A percentile compares a stretch with the other conserved stretches of the same genome.
phyloP scores from a whole-genome alignment of 2,113 vertebrate genomes.

The Perognathus longimembris region DNA sequence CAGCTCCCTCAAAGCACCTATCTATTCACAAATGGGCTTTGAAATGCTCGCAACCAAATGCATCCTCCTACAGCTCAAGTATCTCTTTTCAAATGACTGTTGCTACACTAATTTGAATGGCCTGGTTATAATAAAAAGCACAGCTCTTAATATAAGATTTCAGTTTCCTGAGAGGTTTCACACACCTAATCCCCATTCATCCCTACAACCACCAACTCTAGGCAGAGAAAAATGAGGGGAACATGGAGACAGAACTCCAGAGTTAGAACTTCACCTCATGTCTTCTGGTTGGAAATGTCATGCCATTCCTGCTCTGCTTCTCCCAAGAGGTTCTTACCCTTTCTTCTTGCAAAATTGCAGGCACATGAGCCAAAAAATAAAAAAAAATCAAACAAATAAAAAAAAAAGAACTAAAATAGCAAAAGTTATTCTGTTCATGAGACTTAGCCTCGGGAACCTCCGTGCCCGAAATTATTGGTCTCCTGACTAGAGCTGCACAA shows the following conservation, averaged over 20 bases:
- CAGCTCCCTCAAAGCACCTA: no score
- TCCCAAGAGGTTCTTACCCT: not conserved
- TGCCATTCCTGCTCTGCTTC: not conserved
- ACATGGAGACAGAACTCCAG: not conserved
- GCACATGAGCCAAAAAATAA: no score
- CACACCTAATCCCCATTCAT: not conserved
- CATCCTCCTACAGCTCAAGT: not conserved
- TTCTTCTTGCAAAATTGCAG: not conserved
- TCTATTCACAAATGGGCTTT: not conserved
- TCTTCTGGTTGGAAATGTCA: not conserved
- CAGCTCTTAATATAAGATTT: not conserved
- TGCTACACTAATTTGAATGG: not conserved
- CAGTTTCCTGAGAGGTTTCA: not conserved
- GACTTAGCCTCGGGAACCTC: not conserved
- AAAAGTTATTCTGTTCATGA: not conserved
- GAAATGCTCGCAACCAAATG: not conserved
- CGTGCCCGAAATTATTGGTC: not conserved
- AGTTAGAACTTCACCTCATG: not conserved
- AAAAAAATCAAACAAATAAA: not conserved
- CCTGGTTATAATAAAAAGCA: not conserved
- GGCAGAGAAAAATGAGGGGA: not conserved
- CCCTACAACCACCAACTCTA: not conserved
- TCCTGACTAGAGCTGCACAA: not conserved
- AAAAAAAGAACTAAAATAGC: not conserved
- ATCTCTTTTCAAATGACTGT: not conserved